Percentiles rank a stretch among this genome's conserved stretches.
phyloP scores from a whole-genome alignment of 2,113 vertebrate genomes.

The Cardinalis cardinalis region DNA sequence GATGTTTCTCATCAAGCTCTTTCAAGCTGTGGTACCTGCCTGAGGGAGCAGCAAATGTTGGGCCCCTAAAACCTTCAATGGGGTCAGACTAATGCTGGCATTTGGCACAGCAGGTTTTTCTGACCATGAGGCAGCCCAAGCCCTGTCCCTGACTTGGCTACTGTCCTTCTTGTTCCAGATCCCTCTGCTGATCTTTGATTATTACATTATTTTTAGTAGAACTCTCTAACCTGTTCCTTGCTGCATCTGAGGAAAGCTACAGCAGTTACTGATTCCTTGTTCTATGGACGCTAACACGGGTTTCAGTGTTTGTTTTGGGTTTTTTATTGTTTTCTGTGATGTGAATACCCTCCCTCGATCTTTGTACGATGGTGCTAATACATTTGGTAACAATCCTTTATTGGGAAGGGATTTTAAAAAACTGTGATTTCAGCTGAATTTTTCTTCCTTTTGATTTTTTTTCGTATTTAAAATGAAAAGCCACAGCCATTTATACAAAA shows the following conservation, averaged over 20 bases:
- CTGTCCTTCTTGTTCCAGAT: constrained; percentile 28
- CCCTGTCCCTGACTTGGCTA: neutral
- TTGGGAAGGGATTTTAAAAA: constrained; percentile 88
- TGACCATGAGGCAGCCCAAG: neutral
- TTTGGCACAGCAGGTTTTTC: constrained; percentile 25
- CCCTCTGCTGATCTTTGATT: constrained; percentile 56
- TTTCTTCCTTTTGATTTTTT: constrained; percentile 82
- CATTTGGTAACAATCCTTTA: constrained; percentile 93
- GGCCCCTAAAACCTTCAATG: neutral
- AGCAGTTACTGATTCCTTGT: constrained; percentile 73
- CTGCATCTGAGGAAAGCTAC: constrained; percentile 71
- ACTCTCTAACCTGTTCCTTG: constrained; percentile 70
- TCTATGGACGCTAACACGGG: constrained; percentile 93
- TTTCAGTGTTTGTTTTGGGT: constrained; percentile 87
- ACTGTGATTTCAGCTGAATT: constrained; percentile 86
- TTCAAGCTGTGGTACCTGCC: neutral
- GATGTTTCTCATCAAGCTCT: neutral
- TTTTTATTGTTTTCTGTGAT: constrained; percentile 78
- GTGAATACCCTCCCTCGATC: constrained; percentile 85
- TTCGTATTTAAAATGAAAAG: constrained; percentile 94
- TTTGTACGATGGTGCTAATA: constrained; percentile 96
- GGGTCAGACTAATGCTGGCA: neutral
- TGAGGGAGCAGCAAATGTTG: neutral
- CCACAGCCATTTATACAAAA: constrained; percentile 78
- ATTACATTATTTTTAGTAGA: neutral